phyloP scores from a whole-genome alignment of 2,113 vertebrate genomes.

The Anhinga rufa region DNA sequence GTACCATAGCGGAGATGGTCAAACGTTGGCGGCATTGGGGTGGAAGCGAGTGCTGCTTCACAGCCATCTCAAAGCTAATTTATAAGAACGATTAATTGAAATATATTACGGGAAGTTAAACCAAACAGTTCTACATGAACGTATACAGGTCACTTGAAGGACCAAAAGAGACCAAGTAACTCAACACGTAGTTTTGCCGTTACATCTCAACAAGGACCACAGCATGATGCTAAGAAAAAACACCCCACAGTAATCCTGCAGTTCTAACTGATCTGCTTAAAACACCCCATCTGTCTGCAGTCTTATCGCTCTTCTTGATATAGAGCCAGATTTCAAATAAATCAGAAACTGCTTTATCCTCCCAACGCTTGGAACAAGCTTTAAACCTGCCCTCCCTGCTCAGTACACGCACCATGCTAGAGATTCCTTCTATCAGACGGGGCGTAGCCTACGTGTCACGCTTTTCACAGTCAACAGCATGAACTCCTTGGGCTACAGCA shows the following conservation, averaged over 20 bases:
- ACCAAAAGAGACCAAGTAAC: not conserved
- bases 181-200: not conserved
- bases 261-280: not conserved
- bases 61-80: not conserved
- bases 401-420: no score
- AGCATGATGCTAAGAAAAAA: not conserved
- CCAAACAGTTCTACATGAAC: not conserved
- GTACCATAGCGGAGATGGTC: not conserved
- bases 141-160: not conserved
- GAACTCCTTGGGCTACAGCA: not conserved
- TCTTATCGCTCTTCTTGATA: not conserved
- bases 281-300: not conserved
- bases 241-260: not conserved
- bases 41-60: not conserved
- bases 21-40: not conserved
- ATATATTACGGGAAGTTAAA: not conserved
- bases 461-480: not conserved
- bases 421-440: not conserved
- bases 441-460: fast-evolving
- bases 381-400: not conserved
- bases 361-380: not conserved
- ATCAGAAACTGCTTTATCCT: not conserved
- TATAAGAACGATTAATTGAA: not conserved
- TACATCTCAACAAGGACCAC: not conserved
- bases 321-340: not conserved